Evolutionary conservation across 2,888 invertebrate species (phyloP), one percentile per base, ranked within the genome.

Genomic region (Mythimna vitellina): DNA sequence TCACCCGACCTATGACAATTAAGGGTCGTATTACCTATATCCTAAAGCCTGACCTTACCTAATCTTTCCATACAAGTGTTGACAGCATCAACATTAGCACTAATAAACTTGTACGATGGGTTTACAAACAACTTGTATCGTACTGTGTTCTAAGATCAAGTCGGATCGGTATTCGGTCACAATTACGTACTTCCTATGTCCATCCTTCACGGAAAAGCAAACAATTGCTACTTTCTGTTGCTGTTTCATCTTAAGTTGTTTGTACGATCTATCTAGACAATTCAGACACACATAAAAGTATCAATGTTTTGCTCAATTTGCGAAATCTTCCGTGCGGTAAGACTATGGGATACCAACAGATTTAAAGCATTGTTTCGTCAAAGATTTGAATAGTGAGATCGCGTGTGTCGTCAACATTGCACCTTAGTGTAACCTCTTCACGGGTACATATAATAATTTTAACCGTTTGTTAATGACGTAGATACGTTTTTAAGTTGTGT

Each of bases 361-460:
- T 60, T 9, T 38, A 29, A 57, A 25, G n/a, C 29, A 62, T 35
- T 65, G 22, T 49, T 69, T 25, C 61, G 14, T 17, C 54, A 65
- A 77, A 62, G 56, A 65, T 73, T 53, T 67, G 54, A 46, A 65
- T 46, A 70, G 61, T 25, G 9, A 62, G 22, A 67, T 70, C 67
- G 54, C 29, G 35, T 60, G 38, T 57, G 20, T 56, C n/a, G n/a
- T 42, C 56, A 65, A 57, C 3, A 25, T 60, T 58, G 35, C 46
- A 63, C 42, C 7, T 32, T 5, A 60, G 29, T 49, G 38, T 51
- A 32, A 60, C 42, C 17, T 54, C 17, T 51, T 69, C 29, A 54
- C 49, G 25, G 61, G 8, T 46, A 46, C 46, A 46, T 46, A 46
- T 46, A 20, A 42, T 56, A 46, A 61, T 54, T 53, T 46, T 38